These are phyloP conservation scores for Rostratula benghalensis DNA, from an alignment of 2,113 vertebrate species.

Conservation along the genomic window DNA sequence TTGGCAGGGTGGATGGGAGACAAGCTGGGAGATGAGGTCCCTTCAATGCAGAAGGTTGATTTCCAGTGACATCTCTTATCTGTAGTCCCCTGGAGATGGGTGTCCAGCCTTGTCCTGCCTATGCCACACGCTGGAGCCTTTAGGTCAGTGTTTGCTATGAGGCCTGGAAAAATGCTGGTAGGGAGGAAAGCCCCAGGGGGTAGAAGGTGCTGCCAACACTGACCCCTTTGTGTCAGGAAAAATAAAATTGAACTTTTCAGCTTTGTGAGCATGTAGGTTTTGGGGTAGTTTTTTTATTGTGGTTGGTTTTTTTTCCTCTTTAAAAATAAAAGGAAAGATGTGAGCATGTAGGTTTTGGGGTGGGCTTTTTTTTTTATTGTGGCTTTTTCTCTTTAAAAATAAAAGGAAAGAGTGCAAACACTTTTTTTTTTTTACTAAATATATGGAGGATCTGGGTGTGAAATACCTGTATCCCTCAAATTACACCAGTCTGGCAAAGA, in stretches of 20 bases:
- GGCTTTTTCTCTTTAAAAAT: background rate
- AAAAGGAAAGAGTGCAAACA: too few species aligned
- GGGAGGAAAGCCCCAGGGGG: background rate
- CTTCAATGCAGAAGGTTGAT: rapidly evolving
- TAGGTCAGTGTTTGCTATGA: rapidly evolving
- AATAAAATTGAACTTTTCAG: background rate
- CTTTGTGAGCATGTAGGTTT: background rate
- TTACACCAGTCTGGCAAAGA: background rate
- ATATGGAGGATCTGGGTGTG: background rate
- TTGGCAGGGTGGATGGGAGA: background rate
- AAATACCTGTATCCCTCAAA: background rate
- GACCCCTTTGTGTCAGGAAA: background rate
- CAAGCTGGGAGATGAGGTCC: background rate
- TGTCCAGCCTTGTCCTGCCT: background rate
- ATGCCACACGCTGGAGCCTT: rapidly evolving
- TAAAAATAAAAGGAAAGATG: too few species aligned
- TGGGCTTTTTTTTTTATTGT: background rate
- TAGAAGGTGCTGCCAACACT: background rate
- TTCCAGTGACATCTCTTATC: background rate
- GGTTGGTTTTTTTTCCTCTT: background rate
- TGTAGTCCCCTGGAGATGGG: rapidly evolving
- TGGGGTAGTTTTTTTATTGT: background rate
- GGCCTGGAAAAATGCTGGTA: rapidly evolving
- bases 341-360: background rate
- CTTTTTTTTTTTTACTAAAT: background rate